These are phyloP conservation scores for Neosilurus hyrtlii DNA, from an alignment of 2,797 vertebrate genomes.

Conservation along the genomic window DNA sequence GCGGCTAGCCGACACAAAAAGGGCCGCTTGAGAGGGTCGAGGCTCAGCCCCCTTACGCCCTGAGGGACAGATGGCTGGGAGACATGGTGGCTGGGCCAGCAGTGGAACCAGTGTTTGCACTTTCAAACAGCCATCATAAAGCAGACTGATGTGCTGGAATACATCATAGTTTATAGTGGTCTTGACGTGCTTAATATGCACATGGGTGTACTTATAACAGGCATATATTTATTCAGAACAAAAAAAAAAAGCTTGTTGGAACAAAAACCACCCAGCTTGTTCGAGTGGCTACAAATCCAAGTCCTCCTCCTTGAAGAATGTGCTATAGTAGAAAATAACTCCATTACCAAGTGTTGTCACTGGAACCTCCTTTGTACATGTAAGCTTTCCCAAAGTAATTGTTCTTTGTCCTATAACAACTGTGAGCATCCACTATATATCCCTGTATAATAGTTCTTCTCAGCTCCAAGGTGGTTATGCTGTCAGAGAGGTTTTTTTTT, in stretches of 20 bases:
- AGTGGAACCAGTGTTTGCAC: slow-evolving; percentile 26
- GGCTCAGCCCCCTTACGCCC: slow-evolving; percentile 52
- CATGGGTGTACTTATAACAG: not conserved
- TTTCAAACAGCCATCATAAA: slow-evolving; percentile 41
- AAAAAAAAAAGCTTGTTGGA: not conserved
- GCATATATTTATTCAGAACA: not conserved
- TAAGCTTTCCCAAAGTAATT: not conserved
- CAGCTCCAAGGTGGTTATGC: too few relatives aligned
- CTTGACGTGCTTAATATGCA: not conserved
- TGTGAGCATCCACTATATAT: not conserved
- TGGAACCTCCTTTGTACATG: not conserved
- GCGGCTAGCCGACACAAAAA: slow-evolving; percentile 51
- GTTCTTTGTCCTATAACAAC: not conserved
- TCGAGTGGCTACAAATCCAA: not conserved
- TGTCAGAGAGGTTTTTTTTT: too few relatives aligned
- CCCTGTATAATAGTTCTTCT: not conserved
- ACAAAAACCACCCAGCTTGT: not conserved
- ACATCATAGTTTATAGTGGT: not conserved
- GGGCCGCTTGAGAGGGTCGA: slow-evolving; percentile 52
- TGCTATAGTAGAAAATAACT: not conserved
- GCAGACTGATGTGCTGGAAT: not conserved
- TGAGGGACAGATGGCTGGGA: slow-evolving; percentile 57
- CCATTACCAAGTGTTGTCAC: not conserved
- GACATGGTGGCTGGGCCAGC: slow-evolving; percentile 49
- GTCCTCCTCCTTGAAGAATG: not conserved